These are phyloP conservation scores for Leucophora obtusa DNA, from an alignment of 2,888 invertebrate genomes.

Conservation along the genomic window DNA sequence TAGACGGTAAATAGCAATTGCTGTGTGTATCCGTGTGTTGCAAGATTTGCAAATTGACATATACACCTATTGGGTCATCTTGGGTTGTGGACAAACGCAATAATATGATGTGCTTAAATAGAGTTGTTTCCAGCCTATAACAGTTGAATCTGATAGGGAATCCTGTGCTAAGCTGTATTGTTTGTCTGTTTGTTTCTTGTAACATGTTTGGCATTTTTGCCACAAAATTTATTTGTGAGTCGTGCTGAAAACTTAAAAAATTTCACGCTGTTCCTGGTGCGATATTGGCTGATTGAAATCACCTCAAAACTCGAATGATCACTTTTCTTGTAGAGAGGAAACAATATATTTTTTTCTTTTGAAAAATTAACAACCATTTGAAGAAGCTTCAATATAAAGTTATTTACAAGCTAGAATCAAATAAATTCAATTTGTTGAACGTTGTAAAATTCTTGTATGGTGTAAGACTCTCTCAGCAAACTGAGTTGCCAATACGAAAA, in stretches of 20 bases:
- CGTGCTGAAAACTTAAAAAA: slow-evolving; percentile 58
- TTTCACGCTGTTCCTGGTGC: slow-evolving; percentile 65
- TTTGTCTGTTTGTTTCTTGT: slow-evolving; percentile 27
- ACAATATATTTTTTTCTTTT: slow-evolving; percentile 7
- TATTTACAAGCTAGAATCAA: slow-evolving; percentile 55
- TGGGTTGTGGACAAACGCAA: slow-evolving; percentile 61
- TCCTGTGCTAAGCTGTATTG: slow-evolving; percentile 11
- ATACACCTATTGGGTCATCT: slow-evolving; percentile 64
- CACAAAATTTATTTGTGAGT: slow-evolving; percentile 68
- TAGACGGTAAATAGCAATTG: slow-evolving; percentile 44
- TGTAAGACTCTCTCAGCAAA: slow-evolving; percentile 7
- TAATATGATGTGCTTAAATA: slow-evolving; percentile 54
- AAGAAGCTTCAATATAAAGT: slow-evolving; percentile 58
- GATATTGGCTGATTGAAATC: slow-evolving; percentile 76
- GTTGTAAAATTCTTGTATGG: slow-evolving; percentile 1
- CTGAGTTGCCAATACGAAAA: not conserved
- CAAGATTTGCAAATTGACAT: slow-evolving; percentile 53
- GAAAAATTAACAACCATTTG: slow-evolving; percentile 51
- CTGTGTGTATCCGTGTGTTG: slow-evolving; percentile 19
- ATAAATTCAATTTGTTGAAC: slow-evolving; percentile 63
- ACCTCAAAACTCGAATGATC: slow-evolving; percentile 57
- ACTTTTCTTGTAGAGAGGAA: not conserved
- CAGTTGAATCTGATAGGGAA: slow-evolving; percentile 42
- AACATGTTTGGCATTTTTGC: slow-evolving; percentile 64
- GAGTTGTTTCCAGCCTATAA: slow-evolving; percentile 66